Evolutionary conservation across 2,797 vertebrate species (phyloP).

Genomic region (Melanotaenia pygmaea): DNA sequence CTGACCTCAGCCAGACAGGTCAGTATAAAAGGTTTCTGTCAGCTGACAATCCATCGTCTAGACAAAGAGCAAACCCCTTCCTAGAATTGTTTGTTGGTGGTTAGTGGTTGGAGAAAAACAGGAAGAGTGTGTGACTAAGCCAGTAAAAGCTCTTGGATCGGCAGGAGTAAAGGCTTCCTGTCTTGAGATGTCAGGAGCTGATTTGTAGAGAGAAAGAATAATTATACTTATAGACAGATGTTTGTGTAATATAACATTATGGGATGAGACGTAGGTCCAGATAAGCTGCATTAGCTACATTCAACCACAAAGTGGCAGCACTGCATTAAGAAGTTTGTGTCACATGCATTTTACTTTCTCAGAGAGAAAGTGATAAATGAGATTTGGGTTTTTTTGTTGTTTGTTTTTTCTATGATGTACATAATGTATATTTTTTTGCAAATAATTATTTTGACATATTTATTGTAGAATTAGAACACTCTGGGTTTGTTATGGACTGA

Average conservation of each 20-base stretch:
- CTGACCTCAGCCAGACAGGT: constrained; percentile 51
- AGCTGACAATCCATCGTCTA: constrained; percentile 75
- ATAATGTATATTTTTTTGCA: background rate
- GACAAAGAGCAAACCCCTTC: constrained; percentile 78
- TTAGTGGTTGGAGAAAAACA: constrained; percentile 79
- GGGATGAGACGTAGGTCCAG: background rate
- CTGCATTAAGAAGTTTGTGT: background rate
- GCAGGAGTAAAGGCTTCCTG: constrained; percentile 64
- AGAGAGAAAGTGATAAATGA: background rate
- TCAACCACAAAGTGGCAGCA: constrained; percentile 64
- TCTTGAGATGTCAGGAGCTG: constrained; percentile 52
- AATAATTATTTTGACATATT: no score
- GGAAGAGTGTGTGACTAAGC: constrained; percentile 73
- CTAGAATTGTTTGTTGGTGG: constrained; percentile 83
- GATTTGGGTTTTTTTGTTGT: no score
- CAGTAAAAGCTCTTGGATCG: constrained; percentile 38
- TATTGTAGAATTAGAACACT: no score
- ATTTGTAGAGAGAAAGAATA: constrained; percentile 9
- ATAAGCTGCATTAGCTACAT: constrained; percentile 17
- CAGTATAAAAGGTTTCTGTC: constrained; percentile 42
- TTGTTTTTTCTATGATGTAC: background rate
- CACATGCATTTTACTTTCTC: background rate
- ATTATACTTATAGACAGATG: constrained; percentile 18
- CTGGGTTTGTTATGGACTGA: no score
- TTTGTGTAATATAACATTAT: constrained; percentile 6